Evolutionary conservation across 2,797 vertebrate species (phyloP), one percentile per base, ranked within the genome.

Genomic region (Pagetopsis macropterus): DNA sequence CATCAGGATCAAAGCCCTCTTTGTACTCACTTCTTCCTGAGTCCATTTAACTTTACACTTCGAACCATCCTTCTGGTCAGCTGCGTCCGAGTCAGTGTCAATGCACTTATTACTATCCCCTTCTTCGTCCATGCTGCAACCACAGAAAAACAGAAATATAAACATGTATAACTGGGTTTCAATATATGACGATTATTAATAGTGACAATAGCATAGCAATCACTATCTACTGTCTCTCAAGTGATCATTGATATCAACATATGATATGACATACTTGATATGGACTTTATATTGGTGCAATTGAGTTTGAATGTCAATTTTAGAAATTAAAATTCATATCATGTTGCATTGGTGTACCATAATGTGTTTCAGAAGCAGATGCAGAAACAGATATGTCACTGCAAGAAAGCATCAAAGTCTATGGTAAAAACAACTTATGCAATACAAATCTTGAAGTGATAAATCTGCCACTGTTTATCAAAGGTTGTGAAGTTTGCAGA

Each of bases 1-100:
- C 9, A 60, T 16, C 3, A 40, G 5, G 13, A 10, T 48, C 5
- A 65, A 45, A 21, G n/a, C 37, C 15, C 58, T 41, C 9, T 33
- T 37, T 62, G 27, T 23, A 82, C 94, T 91, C 71, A 98, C 98
- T 94, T 98, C 97, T 84, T 96, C 95, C 0, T 88, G 92, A 0
- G 94, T 96, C 97, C 98, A 99, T 74, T 93, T 97, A 72, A 94
- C 80, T 81, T 92, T 95, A 63, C 90, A 91, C 40, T 89, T 94
- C 75, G 3, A 13, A 14, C 86, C 74, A 11, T 96, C 95, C 69
- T 93, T 92, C 68, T 93, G 94, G 64, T 96, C 95, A 0, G 89
- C 88, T 44, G 92, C 84, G 27, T 97, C 96, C 0, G 94, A 94
- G 75, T 96, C 95, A 0, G 90, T 92, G 27, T 96, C 96, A 65